A percentile compares a stretch with the other conserved stretches of the same genome.
These are phyloP conservation scores for Limnodromus scolopaceus DNA, from an alignment of 2,797 vertebrate genomes.

Conservation along the genomic window DNA sequence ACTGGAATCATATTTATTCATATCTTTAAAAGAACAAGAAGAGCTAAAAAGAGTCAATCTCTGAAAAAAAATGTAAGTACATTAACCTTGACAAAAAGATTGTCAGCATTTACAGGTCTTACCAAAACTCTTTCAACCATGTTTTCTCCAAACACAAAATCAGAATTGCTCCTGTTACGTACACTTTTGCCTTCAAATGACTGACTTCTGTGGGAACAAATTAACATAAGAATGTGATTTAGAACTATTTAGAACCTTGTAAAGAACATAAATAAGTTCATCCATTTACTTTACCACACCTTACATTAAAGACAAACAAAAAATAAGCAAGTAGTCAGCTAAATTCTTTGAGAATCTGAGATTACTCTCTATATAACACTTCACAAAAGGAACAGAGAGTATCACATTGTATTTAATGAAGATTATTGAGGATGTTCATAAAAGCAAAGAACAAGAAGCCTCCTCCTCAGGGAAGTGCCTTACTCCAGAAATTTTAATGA, in stretches of 20 bases:
- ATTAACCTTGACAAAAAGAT: not conserved
- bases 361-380: not conserved
- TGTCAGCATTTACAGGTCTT: slow-evolving; percentile 30
- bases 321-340: not conserved
- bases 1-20: not conserved
- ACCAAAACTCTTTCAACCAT: slow-evolving; percentile 87
- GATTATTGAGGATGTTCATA: not conserved
- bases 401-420: not conserved
- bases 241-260: not conserved
- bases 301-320: not conserved
- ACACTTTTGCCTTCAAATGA: slow-evolving; percentile 39
- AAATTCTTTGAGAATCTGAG: not conserved
- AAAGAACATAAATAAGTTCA: not conserved
- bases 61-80: not conserved
- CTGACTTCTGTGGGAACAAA: slow-evolving; percentile 69
- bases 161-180: slow-evolving; percentile 50
- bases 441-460: not conserved
- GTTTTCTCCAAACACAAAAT: slow-evolving; percentile 88
- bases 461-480: not conserved
- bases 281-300: not conserved
- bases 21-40: not conserved
- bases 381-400: not conserved
- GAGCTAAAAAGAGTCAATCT: not conserved
- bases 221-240: not conserved
- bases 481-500: not conserved